Conservation (phyloP, 2,113 vertebrate species). For the Neofelis nebulosa region DNA sequence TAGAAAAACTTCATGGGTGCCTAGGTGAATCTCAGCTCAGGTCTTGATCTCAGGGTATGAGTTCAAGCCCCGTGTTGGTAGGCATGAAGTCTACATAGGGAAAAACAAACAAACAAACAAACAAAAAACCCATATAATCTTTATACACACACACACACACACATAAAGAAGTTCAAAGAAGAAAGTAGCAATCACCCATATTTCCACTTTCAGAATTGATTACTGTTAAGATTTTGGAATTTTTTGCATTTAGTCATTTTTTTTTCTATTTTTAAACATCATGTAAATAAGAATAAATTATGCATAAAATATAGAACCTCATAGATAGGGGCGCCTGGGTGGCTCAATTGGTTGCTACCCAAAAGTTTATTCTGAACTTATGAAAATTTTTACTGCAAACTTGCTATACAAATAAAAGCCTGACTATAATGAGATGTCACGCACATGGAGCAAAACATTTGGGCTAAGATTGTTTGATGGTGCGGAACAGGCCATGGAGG, state of each 20-base stretch:
- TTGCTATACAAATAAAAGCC: not conserved
- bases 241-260: not conserved
- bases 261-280: not conserved
- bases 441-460: not conserved
- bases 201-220: not conserved
- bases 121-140: too few species aligned
- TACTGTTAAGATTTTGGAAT: not conserved
- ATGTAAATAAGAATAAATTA: not conserved
- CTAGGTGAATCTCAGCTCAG: too few species aligned
- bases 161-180: not conserved
- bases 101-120: too few species aligned
- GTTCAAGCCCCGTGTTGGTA: too few species aligned
- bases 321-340: too few species aligned
- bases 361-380: slow-evolving; percentile 15
- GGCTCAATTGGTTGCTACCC: not conserved
- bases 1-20: not conserved
- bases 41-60: too few species aligned
- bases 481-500: not conserved
- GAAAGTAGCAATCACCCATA: not conserved
- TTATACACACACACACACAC: too few species aligned
- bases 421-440: not conserved
- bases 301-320: not conserved
- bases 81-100: too few species aligned
- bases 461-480: not conserved
- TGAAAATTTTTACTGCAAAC: slow-evolving; percentile 10